Percentiles rank a stretch among this genome's conserved stretches.
phyloP scores from a whole-genome alignment of 92 coral and sea anemone species.

The Porites divaricata region DNA sequence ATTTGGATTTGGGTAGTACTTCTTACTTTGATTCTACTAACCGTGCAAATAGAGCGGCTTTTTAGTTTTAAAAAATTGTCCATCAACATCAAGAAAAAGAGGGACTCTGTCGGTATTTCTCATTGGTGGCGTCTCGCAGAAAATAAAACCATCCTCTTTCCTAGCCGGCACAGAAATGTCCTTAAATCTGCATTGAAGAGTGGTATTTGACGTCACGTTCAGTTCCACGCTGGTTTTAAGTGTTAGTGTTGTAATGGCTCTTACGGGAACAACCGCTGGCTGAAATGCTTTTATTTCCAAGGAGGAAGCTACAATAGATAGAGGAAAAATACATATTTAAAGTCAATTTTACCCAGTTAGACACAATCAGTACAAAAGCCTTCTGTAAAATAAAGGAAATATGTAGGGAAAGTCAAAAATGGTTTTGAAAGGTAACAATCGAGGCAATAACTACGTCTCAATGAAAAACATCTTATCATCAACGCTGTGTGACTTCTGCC shows the following conservation, averaged over 20 bases:
- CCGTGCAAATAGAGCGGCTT: conserved; percentile 70
- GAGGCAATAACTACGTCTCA: too few relatives aligned
- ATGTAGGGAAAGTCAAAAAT: too few relatives aligned
- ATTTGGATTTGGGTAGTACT: too few relatives aligned
- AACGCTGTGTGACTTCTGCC: too few relatives aligned
- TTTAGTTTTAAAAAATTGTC: conserved; percentile 62
- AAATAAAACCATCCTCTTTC: conserved; percentile 42
- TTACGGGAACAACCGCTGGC: conserved; percentile 63
- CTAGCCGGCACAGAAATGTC: conserved; percentile 69
- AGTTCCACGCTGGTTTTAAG: conserved; percentile 56
- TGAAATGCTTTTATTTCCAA: conserved; percentile 51
- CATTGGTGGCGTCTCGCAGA: conserved; percentile 74
- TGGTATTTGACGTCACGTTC: conserved; percentile 50
- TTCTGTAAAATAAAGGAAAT: too few relatives aligned
- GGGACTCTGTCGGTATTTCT: conserved; percentile 49
- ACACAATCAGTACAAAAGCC: too few relatives aligned
- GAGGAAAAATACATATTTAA: background rate
- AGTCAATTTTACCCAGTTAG: too few relatives aligned
- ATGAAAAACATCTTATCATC: too few relatives aligned
- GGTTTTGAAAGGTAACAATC: too few relatives aligned
- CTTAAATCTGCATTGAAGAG: conserved; percentile 62
- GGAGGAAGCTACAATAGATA: conserved; percentile 5
- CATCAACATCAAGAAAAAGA: conserved; percentile 66
- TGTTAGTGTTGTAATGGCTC: conserved; percentile 54
- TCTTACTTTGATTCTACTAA: background rate